These are phyloP conservation scores for Papilio machaon DNA, from an alignment of 1,140 invertebrate genomes.

Conservation along the genomic window DNA sequence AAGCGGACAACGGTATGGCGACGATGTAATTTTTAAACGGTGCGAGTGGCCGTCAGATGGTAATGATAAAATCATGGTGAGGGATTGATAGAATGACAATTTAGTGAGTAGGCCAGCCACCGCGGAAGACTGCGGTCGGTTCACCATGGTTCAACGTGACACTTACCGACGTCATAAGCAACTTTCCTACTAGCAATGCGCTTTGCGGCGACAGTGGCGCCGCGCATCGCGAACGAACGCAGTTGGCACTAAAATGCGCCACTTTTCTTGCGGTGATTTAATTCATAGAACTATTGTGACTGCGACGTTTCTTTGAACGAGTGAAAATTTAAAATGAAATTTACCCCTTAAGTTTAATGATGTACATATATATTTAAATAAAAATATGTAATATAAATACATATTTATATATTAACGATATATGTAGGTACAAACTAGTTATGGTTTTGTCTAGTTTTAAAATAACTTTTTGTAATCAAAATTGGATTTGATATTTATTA, in stretches of 20 bases:
- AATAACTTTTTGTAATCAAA: background rate
- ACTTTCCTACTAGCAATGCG: conserved; percentile 81
- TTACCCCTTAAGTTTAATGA: background rate
- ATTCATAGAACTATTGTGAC: conserved; percentile 8
- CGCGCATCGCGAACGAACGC: conserved; percentile 59
- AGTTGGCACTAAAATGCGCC: conserved; percentile 58
- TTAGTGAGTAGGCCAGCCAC: conserved; percentile 77
- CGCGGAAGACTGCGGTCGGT: conserved; percentile 73
- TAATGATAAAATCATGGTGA: conserved; percentile 74
- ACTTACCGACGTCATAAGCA: conserved; percentile 79
- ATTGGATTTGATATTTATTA: background rate
- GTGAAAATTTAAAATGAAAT: background rate
- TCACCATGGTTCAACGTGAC: conserved; percentile 80
- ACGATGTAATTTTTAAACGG: conserved; percentile 47
- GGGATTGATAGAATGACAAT: conserved; percentile 79
- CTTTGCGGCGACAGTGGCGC: conserved; percentile 60
- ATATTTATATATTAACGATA: too few relatives aligned
- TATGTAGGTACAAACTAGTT: background rate
- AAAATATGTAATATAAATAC: too few relatives aligned
- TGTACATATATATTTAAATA: background rate
- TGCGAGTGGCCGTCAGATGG: conserved; percentile 49
- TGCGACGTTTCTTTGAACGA: conserved; percentile 1
- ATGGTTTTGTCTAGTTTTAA: background rate
- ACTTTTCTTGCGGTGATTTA: conserved; percentile 65
- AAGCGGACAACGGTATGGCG: conserved; percentile 55